Conservation (phyloP, 1,140 invertebrate species). For the Zaprionus davidi region DNA sequence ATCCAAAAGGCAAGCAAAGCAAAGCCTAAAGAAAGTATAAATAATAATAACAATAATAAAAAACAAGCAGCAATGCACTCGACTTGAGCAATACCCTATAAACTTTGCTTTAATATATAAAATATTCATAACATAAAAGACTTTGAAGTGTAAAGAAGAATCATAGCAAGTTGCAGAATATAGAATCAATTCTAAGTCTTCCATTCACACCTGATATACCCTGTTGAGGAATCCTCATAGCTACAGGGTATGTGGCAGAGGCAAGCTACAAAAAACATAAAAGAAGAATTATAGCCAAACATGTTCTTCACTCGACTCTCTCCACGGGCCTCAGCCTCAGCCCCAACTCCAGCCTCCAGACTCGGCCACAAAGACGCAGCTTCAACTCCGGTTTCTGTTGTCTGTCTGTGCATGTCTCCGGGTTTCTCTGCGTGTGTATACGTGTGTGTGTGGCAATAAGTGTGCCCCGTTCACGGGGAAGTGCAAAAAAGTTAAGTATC, state of each 20-base stretch:
- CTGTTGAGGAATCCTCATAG: background rate
- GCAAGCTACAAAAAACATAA: slow-evolving; percentile 19
- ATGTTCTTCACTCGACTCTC: slow-evolving; percentile 70
- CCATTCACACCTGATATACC: background rate
- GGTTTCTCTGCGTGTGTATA: slow-evolving; percentile 33
- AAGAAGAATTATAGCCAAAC: slow-evolving; percentile 79
- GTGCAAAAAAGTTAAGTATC: slow-evolving; percentile 76
- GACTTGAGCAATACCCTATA: slow-evolving; percentile 14
- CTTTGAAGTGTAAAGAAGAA: too few species aligned
- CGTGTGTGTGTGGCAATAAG: slow-evolving; percentile 68
- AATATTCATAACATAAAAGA: too few species aligned
- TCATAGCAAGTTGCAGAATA: too few species aligned
- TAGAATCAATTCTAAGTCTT: background rate
- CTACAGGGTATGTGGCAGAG: slow-evolving; percentile 30
- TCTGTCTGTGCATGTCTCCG: slow-evolving; percentile 49
- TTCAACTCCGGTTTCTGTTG: slow-evolving; percentile 70
- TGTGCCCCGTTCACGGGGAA: slow-evolving; percentile 68
- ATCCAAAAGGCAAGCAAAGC: slow-evolving; percentile 76
- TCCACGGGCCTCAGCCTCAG: slow-evolving; percentile 15
- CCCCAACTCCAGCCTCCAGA: slow-evolving; percentile 33
- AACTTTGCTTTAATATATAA: background rate
- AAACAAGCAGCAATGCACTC: slow-evolving; percentile 12
- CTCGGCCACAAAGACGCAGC: slow-evolving; percentile 33
- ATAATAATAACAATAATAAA: slow-evolving; percentile 50
- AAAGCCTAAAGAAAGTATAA: slow-evolving; percentile 54